phyloP scores from a whole-genome alignment of 2,888 invertebrate species.

The Fragum sueziense region DNA sequence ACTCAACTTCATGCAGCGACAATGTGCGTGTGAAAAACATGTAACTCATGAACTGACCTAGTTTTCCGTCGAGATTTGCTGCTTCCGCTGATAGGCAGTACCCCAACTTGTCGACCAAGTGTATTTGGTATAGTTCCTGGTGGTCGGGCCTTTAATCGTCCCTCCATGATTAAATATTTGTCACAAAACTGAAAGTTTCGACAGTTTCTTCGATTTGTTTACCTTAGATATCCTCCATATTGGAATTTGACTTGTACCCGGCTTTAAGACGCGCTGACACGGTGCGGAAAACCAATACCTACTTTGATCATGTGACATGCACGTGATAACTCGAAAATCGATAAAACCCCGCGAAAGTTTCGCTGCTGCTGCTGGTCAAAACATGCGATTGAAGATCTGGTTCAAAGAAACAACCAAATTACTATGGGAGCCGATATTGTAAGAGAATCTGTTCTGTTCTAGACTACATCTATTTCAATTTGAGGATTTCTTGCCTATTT shows the following conservation, averaged over 20 bases:
- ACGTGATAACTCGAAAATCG: slow-evolving; percentile 22
- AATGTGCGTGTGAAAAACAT: too few relatives aligned
- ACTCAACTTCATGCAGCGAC: too few relatives aligned
- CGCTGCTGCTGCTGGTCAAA: slow-evolving; percentile 1
- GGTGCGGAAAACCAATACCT: background rate
- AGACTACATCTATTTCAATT: too few relatives aligned
- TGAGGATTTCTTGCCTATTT: too few relatives aligned
- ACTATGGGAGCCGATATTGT: too few relatives aligned
- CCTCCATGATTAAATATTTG: slow-evolving; percentile 57
- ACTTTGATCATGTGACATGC: slow-evolving; percentile 7
- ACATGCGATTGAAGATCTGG: too few relatives aligned
- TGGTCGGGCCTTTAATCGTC: slow-evolving; percentile 63
- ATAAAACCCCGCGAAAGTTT: slow-evolving; percentile 40
- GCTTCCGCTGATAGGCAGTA: slow-evolving; percentile 63
- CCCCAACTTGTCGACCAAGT: slow-evolving; percentile 70
- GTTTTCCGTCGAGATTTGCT: slow-evolving; percentile 48
- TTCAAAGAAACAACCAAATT: too few relatives aligned
- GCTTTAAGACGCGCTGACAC: background rate
- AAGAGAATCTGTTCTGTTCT: too few relatives aligned
- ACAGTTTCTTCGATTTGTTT: slow-evolving; percentile 49
- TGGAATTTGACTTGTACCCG: slow-evolving; percentile 41
- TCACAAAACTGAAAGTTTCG: background rate
- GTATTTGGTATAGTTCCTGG: slow-evolving; percentile 64
- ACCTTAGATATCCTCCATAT: slow-evolving; percentile 66
- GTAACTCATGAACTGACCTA: slow-evolving; percentile 24